Conservation (phyloP, 2,888 invertebrate species). For the Anagyrus pseudococci region DNA sequence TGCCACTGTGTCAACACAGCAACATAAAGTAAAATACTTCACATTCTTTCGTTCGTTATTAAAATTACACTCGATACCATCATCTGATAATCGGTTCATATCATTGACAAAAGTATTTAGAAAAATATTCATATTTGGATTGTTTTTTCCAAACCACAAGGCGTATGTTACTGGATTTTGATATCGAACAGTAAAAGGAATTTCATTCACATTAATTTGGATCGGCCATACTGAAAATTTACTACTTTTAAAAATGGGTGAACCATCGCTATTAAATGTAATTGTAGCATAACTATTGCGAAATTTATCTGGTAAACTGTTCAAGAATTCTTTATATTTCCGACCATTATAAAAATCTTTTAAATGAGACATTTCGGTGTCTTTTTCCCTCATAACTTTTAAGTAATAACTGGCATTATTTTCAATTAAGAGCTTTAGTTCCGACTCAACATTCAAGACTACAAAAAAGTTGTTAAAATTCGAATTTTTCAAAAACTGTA, state of each 20-base stretch:
- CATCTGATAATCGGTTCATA: neutral
- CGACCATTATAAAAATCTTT: neutral
- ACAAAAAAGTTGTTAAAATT: slow-evolving; percentile 2
- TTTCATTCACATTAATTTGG: neutral
- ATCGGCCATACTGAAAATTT: neutral
- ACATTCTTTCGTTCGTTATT: neutral
- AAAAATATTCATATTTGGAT: neutral
- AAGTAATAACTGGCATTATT: neutral
- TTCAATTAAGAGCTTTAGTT: neutral
- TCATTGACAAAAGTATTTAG: neutral
- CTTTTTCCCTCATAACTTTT: too few species aligned
- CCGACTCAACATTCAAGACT: neutral
- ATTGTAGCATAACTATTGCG: neutral
- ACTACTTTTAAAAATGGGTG: neutral
- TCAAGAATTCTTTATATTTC: neutral
- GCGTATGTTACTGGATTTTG: neutral
- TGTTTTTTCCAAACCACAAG: slow-evolving; percentile 1
- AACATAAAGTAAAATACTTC: neutral
- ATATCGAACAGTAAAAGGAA: neutral
- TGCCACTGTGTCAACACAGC: neutral
- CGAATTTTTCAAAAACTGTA: neutral
- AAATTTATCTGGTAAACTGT: neutral
- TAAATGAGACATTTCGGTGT: neutral
- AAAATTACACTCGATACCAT: neutral
- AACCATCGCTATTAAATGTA: neutral